Conservation (phyloP, 2,113 vertebrate genomes). For the Hemicordylus capensis region DNA sequence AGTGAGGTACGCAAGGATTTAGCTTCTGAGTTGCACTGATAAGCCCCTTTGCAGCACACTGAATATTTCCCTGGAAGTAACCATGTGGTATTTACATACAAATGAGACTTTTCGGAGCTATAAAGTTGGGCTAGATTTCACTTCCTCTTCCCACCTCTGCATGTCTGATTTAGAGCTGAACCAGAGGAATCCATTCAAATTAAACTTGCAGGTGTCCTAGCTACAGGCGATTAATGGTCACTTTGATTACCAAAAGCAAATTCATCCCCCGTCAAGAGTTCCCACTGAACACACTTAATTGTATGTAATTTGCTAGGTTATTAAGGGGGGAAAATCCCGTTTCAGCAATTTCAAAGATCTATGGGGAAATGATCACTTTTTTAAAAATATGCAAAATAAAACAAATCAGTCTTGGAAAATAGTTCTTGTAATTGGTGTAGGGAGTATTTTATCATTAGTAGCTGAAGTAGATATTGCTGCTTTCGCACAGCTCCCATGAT, state of each 20-base stretch:
- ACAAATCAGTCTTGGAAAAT: not conserved
- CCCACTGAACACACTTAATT: not conserved
- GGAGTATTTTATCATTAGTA: constrained; percentile 3
- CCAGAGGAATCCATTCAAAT: constrained; percentile 31
- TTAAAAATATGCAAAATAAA: constrained; percentile 27
- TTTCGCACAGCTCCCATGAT: not conserved
- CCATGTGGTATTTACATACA: constrained; percentile 68
- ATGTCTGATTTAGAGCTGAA: constrained; percentile 56
- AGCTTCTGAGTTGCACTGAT: constrained; percentile 66
- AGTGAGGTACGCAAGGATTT: constrained; percentile 65
- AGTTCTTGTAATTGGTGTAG: not conserved
- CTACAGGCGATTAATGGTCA: not conserved
- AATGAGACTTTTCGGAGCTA: constrained; percentile 60
- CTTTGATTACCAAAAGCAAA: constrained; percentile 15
- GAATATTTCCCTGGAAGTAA: constrained; percentile 63
- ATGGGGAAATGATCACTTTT: not conserved
- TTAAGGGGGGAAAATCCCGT: constrained; percentile 3
- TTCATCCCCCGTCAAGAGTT: constrained; percentile 12
- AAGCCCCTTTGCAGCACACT: constrained; percentile 59
- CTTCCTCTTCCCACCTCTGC: constrained; percentile 4
- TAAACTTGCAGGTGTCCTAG: constrained; percentile 35
- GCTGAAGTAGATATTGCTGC: not conserved
- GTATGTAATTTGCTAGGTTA: constrained; percentile 1
- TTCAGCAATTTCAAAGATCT: constrained; percentile 11
- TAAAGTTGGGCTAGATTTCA: constrained; percentile 29